Conservation (phyloP, 2,113 vertebrate species). For the Gasterosteus nipponicus region DNA sequence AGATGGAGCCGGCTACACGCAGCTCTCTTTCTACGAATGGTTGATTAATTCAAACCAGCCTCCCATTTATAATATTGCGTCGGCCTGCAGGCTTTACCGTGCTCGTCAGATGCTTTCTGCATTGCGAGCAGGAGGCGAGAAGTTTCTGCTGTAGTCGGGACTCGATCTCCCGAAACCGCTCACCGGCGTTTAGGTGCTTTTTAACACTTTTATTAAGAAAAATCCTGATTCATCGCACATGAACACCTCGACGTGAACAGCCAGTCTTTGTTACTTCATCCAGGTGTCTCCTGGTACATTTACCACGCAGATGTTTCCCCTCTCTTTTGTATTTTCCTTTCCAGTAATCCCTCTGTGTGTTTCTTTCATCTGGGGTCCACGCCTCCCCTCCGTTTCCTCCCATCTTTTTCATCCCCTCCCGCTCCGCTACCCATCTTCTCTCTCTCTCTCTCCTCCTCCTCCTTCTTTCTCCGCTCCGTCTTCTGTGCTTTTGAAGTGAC, state of each 20-base stretch:
- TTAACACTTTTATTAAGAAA: neutral
- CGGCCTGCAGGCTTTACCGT: conserved; percentile 33
- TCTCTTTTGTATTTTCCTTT: conserved; percentile 9
- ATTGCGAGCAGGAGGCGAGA: conserved; percentile 18
- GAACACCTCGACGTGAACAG: neutral
- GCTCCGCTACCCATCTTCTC: neutral
- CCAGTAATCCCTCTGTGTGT: conserved; percentile 11
- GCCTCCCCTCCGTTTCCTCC: neutral
- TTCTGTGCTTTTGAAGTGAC: conserved; percentile 56
- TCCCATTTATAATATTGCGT: conserved; percentile 26
- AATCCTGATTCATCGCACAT: conserved; percentile 3
- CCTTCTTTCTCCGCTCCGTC: conserved; percentile 24
- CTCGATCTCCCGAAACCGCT: conserved; percentile 17
- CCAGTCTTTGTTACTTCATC: conserved; percentile 1
- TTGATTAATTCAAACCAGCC: conserved; percentile 62
- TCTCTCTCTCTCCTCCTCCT: conserved; percentile 24
- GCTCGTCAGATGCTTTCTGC: conserved; percentile 40
- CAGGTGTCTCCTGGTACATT: neutral
- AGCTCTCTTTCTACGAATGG: conserved; percentile 48
- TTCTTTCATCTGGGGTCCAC: conserved; percentile 37
- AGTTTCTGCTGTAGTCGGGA: conserved; percentile 8
- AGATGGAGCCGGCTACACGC: conserved; percentile 61
- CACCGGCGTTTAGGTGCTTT: neutral
- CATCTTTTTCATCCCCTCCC: conserved; percentile 31
- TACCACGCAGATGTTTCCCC: conserved; percentile 23